Evolutionary conservation across 2,797 vertebrate genomes (phyloP), one percentile per base, ranked within the genome.

Genomic region (Takifugu rubripes): DNA sequence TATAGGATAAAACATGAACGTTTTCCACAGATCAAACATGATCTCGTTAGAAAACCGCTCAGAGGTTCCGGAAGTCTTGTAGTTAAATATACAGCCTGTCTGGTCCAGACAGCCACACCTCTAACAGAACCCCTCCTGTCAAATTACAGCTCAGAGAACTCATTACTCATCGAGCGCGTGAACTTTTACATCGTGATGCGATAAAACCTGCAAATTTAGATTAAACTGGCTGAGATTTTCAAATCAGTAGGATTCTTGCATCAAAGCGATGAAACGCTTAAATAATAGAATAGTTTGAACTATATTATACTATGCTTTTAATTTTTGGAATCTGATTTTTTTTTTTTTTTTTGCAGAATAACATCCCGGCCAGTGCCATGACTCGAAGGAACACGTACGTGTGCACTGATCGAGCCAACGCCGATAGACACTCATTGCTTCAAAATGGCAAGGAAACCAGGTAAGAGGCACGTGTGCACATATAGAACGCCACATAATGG

Each of bases 401-500:
- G 31, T 97, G 95, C 59, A 94, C 94, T 0, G 95, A 97, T 70
- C 91, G 94, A 16, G 81, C 93, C 0, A 89, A 85, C 64, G 67
- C 92, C 0, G 95, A 97, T 12, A 86, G 93, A 64, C 92, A 93
- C 1, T 83, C 92, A 0, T 82, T 95, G 57, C 86, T 96, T 77
- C 93, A 93, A 53, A 97, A 96, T 0, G 93, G 95, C 70, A 97
- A 97, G 61, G 95, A 97, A 70, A 95, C 94, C 92, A 96, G 95
- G 95, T 96, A 56, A 77, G 76, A 49, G 21, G 52, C 17, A 29
- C 7, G 51, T 42, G n/a, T 24, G 49, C 17, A 10, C 11, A 25
- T 52, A 16, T 51, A 43, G 11, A 10, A 40, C 36, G 14, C 36
- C 36, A 14, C 36, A 40, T 3, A 10, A 40, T 3, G 36, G 11